These are phyloP conservation scores for Biston stratarius DNA, from an alignment of 2,888 invertebrate species.

Conservation along the genomic window DNA sequence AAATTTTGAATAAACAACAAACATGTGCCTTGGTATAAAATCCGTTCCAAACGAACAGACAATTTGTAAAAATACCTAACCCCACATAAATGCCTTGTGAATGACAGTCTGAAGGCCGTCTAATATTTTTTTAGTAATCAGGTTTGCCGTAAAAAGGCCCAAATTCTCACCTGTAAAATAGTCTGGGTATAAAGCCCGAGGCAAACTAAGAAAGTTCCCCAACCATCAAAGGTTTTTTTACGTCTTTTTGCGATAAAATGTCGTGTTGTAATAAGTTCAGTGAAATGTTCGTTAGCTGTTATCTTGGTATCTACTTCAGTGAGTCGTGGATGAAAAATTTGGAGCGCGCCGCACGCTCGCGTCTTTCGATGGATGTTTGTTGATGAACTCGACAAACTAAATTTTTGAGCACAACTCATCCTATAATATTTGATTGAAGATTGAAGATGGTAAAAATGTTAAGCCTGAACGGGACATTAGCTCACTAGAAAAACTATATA, in stretches of 20 bases:
- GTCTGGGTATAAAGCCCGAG: constrained; percentile 15
- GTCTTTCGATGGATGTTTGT: constrained; percentile 10
- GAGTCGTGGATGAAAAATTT: constrained; percentile 35
- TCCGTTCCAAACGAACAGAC: not conserved
- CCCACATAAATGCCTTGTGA: constrained; percentile 1
- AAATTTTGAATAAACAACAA: not conserved
- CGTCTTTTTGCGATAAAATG: constrained; percentile 54
- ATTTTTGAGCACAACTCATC: not conserved
- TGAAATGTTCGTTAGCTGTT: constrained; percentile 45
- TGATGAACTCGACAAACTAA: not conserved
- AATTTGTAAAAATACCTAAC: not conserved
- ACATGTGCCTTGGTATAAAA: no score
- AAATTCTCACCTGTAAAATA: constrained; percentile 19
- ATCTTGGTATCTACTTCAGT: constrained; percentile 43
- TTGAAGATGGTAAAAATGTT: no score
- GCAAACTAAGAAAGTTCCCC: constrained; percentile 36
- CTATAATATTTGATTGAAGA: not conserved
- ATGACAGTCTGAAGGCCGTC: constrained; percentile 14
- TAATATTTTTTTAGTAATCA: constrained; percentile 14
- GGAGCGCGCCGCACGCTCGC: constrained; percentile 20
- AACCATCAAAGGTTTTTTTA: constrained; percentile 41
- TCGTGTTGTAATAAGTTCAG: constrained; percentile 42
- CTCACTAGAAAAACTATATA: no score
- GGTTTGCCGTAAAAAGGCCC: constrained; percentile 12
- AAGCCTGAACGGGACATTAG: no score